These are phyloP conservation scores for Eidolon dupreanum DNA, from an alignment of 2,797 vertebrate genomes.

Conservation along the genomic window DNA sequence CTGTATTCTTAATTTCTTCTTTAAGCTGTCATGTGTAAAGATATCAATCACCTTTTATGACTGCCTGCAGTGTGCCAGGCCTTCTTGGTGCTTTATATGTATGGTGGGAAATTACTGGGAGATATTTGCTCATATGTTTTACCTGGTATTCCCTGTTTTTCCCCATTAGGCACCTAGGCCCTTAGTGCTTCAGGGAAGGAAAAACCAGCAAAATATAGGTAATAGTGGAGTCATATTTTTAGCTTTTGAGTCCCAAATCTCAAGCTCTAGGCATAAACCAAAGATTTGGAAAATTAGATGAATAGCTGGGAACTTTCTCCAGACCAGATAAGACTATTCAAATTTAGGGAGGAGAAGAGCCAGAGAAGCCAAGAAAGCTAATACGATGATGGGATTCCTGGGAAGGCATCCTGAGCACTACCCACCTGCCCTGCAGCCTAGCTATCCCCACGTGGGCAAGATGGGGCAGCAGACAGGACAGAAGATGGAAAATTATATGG, in stretches of 20 bases:
- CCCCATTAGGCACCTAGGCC: not conserved
- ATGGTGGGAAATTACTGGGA: not conserved
- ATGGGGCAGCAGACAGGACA: not conserved
- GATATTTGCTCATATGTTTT: not conserved
- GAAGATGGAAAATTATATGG: not conserved
- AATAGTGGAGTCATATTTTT: slow-evolving; percentile 50
- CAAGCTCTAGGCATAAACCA: slow-evolving; percentile 49
- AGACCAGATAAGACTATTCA: slow-evolving; percentile 16
- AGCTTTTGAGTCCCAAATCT: slow-evolving; percentile 28
- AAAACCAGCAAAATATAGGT: slow-evolving; percentile 35
- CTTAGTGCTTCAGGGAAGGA: not conserved
- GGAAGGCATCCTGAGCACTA: not conserved
- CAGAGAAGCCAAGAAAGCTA: not conserved
- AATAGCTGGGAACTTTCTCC: slow-evolving; percentile 11
- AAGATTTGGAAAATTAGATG: slow-evolving; percentile 36
- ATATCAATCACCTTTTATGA: not conserved
- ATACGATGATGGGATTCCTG: accelerated
- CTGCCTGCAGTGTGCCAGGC: too few species aligned
- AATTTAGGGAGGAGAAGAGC: not conserved
- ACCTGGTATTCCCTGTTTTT: not conserved
- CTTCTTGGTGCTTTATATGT: not conserved
- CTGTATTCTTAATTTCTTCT: not conserved
- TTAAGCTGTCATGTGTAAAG: not conserved
- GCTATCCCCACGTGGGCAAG: accelerated
- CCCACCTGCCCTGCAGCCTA: not conserved